Percentiles rank a stretch among this genome's conserved stretches.
Evolutionary conservation across 1,140 invertebrate genomes (phyloP).

Genomic region (Orchestia grillus): DNA sequence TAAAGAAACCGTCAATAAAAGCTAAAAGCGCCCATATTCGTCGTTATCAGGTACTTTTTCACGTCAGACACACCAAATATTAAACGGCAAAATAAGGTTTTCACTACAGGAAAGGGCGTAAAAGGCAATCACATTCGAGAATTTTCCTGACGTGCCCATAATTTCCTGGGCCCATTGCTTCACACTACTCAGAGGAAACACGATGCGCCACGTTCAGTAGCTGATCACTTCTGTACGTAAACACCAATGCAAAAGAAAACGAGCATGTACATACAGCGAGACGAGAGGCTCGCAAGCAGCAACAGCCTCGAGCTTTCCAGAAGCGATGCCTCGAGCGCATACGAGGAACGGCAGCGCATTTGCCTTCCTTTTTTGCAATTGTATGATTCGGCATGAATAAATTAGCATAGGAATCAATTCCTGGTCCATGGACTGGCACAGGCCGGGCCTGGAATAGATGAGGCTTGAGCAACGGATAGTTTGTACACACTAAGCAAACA

Average conservation of each 20-base stretch:
- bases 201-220: not conserved
- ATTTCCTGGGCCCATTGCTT: too few relatives aligned
- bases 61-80: too few relatives aligned
- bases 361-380: constrained; percentile 41
- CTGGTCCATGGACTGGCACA: not conserved
- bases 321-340: not conserved
- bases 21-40: too few relatives aligned
- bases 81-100: too few relatives aligned
- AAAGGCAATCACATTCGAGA: too few relatives aligned
- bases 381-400: constrained; percentile 39
- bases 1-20: too few relatives aligned
- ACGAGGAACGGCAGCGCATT: not conserved
- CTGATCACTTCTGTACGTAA: not conserved
- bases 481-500: not conserved
- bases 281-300: not conserved
- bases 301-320: not conserved
- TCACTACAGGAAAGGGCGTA: too few relatives aligned
- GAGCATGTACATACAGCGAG: not conserved
- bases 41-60: too few relatives aligned
- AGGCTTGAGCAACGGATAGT: not conserved
- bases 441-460: not conserved
- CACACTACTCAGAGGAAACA: not conserved
- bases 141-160: too few relatives aligned
- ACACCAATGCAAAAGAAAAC: not conserved
- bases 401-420: constrained; percentile 38